Evolutionary conservation across 92 coral and sea anemone species (phyloP).

Genomic region (Isaurus tuberculatus): DNA sequence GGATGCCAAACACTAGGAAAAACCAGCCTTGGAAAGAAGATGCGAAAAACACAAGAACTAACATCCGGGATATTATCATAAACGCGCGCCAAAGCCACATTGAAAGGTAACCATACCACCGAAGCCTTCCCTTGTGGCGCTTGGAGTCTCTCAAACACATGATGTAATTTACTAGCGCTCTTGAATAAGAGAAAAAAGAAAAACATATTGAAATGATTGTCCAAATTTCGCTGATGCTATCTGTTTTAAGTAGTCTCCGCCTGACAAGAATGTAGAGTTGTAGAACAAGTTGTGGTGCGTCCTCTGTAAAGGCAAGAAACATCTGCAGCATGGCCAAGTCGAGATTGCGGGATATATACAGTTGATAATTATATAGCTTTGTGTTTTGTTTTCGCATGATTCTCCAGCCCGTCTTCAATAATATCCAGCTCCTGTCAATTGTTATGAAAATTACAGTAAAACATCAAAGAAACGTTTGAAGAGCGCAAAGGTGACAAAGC

Average conservation of each 20-base stretch:
- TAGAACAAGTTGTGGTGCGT: conserved; percentile 83
- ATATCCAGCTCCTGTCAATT: conserved; percentile 74
- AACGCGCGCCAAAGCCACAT: conserved; percentile 87
- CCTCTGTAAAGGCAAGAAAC: conserved; percentile 90
- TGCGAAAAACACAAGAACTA: conserved; percentile 82
- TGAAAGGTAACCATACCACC: conserved; percentile 86
- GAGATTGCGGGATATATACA: conserved; percentile 77
- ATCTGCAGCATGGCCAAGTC: conserved; percentile 80
- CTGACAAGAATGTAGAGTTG: conserved; percentile 81
- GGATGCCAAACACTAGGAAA: conserved; percentile 67
- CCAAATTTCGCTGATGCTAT: conserved; percentile 73
- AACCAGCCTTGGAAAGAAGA: conserved; percentile 79
- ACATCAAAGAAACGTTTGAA: neutral
- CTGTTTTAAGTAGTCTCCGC: conserved; percentile 51
- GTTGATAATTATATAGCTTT: conserved; percentile 60
- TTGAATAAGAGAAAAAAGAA: conserved; percentile 85
- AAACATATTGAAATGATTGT: conserved; percentile 76
- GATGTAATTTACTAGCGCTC: conserved; percentile 80
- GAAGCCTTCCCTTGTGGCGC: conserved; percentile 75
- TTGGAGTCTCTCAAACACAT: conserved; percentile 78
- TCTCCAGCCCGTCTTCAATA: conserved; percentile 66
- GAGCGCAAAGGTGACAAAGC: neutral
- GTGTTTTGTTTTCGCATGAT: conserved; percentile 64
- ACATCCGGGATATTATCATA: conserved; percentile 79
- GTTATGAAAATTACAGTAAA: neutral